A percentile compares a stretch with the other conserved stretches of the same genome.
phyloP scores from a whole-genome alignment of 1,140 invertebrate species.

The Oncopodura yosiiana region DNA sequence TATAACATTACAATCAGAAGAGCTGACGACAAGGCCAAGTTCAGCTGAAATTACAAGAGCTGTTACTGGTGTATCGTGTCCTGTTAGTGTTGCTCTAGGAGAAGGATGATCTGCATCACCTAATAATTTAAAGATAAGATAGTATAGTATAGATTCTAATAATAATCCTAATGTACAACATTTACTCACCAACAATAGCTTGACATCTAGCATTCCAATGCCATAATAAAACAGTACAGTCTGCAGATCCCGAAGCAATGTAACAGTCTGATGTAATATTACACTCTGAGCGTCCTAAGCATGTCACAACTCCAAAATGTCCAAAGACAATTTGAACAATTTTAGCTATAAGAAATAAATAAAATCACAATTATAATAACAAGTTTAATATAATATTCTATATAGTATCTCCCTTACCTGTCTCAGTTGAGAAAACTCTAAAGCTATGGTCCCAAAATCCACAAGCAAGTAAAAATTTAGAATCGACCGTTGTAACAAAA shows the following conservation, averaged over 20 bases:
- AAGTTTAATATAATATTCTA: not conserved
- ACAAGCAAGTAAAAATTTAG: constrained; percentile 90
- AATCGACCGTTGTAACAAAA: constrained; percentile 96
- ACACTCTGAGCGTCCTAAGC: constrained; percentile 89
- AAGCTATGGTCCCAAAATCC: constrained; percentile 99
- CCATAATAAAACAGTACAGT: constrained; percentile 96
- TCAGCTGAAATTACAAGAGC: constrained; percentile 95
- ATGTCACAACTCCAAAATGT: constrained; percentile 97
- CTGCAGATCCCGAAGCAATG: constrained; percentile 91
- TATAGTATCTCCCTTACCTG: constrained; percentile 50
- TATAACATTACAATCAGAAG: constrained; percentile 59
- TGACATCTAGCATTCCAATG: constrained; percentile 95
- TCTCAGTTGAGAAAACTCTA: constrained; percentile 92
- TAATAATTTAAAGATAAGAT: too few relatives aligned
- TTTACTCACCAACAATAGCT: constrained; percentile 93
- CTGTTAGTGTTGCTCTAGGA: constrained; percentile 89
- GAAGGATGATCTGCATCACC: constrained; percentile 87
- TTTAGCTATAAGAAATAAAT: constrained; percentile 59
- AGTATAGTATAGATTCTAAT: too few relatives aligned
- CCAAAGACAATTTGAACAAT: constrained; percentile 97
- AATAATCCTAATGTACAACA: too few relatives aligned
- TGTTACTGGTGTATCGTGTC: constrained; percentile 89
- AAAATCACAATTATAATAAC: not conserved
- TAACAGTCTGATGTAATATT: constrained; percentile 98
- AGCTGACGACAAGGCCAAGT: constrained; percentile 92